A percentile compares a stretch with the other conserved stretches of the same genome.
phyloP scores from a whole-genome alignment of 2,888 invertebrate genomes.

The Ellobium chinense region DNA sequence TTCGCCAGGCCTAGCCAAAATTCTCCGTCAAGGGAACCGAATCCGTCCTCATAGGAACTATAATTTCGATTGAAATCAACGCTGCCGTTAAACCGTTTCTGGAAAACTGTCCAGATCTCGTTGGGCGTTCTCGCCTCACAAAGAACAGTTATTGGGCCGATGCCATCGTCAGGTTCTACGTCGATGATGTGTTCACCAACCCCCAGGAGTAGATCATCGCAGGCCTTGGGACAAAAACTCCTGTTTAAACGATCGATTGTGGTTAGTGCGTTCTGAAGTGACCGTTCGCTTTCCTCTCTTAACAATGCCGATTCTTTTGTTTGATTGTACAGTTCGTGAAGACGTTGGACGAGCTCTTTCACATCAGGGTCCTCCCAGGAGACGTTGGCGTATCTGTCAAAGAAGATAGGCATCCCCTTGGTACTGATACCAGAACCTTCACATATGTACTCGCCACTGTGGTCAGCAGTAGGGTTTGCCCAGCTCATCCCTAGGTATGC shows the following conservation, averaged over 20 bases:
- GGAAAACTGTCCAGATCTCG: constrained; percentile 25
- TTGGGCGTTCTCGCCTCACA: neutral
- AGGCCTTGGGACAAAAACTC: neutral
- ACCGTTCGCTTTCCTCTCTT: neutral
- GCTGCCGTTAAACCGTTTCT: constrained; percentile 25
- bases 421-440: neutral
- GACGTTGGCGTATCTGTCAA: neutral
- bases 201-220: neutral
- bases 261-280: neutral
- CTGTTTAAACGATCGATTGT: neutral
- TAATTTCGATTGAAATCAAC: constrained; percentile 28
- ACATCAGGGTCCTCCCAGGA: neutral
- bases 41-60: neutral
- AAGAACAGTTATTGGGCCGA: constrained; percentile 3
- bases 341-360: neutral
- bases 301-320: neutral
- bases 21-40: neutral
- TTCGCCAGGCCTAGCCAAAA: constrained; percentile 34
- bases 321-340: neutral
- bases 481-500: neutral
- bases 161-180: constrained; percentile 3
- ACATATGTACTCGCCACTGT: neutral
- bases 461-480: neutral
- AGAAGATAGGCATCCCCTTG: neutral
- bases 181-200: neutral